phyloP scores from a whole-genome alignment of 2,113 vertebrate genomes.

The Bujurquina vittata region DNA sequence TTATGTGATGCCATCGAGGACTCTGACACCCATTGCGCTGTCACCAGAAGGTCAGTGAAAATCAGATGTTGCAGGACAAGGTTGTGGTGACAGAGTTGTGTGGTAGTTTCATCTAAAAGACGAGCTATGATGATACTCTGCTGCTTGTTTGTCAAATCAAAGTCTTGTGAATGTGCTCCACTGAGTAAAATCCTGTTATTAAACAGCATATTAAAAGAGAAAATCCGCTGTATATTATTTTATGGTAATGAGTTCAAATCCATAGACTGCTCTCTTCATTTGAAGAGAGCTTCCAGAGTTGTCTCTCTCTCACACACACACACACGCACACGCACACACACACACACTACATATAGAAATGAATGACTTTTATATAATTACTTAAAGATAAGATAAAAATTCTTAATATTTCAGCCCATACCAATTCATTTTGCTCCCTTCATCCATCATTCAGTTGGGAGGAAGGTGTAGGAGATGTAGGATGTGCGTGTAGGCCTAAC shows the following conservation, averaged over 20 bases:
- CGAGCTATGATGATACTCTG: no score
- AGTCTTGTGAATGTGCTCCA: neutral
- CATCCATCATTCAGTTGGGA: conserved; percentile 33
- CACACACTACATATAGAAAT: neutral
- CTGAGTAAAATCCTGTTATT: neutral
- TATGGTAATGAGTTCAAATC: neutral
- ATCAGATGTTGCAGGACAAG: neutral
- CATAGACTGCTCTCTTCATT: no score
- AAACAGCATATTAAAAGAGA: neutral
- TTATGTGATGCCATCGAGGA: neutral
- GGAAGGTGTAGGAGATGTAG: conserved; percentile 11
- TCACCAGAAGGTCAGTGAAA: neutral
- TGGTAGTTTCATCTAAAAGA: neutral
- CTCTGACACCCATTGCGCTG: neutral
- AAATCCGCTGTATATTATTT: neutral
- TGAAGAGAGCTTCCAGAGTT: neutral
- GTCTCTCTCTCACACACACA: neutral
- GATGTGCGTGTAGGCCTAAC: conserved; percentile 25
- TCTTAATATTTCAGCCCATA: neutral
- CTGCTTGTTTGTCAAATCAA: neutral
- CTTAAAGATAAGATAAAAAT: neutral
- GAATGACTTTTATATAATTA: neutral
- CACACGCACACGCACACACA: no score
- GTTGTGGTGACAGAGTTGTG: neutral
- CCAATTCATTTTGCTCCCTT: neutral